Percentiles rank a stretch among this genome's conserved stretches.
These are phyloP conservation scores for Perizoma flavofasciatum DNA, from an alignment of 2,888 invertebrate species.

Conservation along the genomic window DNA sequence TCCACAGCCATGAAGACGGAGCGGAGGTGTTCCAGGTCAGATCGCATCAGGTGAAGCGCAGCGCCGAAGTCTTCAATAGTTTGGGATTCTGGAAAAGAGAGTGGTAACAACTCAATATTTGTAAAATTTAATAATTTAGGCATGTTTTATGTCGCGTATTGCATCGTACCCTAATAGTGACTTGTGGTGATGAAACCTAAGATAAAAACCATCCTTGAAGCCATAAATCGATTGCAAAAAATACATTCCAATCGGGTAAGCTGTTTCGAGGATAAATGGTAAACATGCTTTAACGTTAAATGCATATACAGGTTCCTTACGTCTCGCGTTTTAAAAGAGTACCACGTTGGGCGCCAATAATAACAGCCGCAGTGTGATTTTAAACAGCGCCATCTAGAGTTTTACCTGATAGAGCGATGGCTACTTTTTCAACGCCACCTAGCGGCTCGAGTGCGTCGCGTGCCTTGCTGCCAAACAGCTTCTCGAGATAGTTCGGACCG, in stretches of 20 bases:
- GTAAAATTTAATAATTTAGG: too few relatives aligned
- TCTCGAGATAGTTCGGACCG: slow-evolving; percentile 98
- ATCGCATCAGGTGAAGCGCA: slow-evolving; percentile 92
- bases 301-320: too few relatives aligned
- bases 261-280: too few relatives aligned
- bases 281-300: too few relatives aligned
- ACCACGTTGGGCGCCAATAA: slow-evolving; percentile 37
- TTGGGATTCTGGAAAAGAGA: slow-evolving; percentile 90
- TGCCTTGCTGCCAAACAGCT: slow-evolving; percentile 97
- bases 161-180: too few relatives aligned
- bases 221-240: too few relatives aligned
- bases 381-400: slow-evolving; percentile 27
- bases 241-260: too few relatives aligned
- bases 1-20: slow-evolving; percentile 98
- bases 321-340: too few relatives aligned
- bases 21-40: slow-evolving; percentile 95
- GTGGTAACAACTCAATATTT: not conserved
- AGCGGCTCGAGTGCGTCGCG: slow-evolving; percentile 95
- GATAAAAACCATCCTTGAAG: too few relatives aligned
- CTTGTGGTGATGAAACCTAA: too few relatives aligned
- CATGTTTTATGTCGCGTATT: too few relatives aligned
- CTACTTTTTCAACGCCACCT: slow-evolving; percentile 97
- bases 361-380: not conserved
- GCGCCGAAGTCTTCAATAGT: slow-evolving; percentile 97
- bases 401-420: slow-evolving; percentile 96